Evolutionary conservation across 2,797 vertebrate species (phyloP).

Genomic region (Hybognathus amarus): DNA sequence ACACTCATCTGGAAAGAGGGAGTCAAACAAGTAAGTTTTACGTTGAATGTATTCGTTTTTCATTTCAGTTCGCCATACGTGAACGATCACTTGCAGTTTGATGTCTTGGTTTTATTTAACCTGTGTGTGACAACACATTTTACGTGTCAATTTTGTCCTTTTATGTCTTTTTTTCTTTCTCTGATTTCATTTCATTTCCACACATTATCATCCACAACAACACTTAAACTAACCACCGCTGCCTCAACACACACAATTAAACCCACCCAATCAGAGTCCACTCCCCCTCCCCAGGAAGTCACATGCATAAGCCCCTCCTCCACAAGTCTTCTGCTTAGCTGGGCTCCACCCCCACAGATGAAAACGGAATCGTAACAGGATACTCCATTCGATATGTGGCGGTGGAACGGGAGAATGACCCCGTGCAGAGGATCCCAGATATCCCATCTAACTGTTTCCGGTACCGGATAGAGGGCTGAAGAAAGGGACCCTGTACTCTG

Average conservation of each 20-base stretch:
- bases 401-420: conserved; percentile 78
- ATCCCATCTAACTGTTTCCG: conserved; percentile 84
- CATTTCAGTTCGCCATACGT: neutral
- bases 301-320: conserved; percentile 94
- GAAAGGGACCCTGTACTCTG: conserved; percentile 96
- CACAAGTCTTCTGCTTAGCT: conserved; percentile 98
- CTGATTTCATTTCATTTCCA: conserved; percentile 78
- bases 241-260: conserved; percentile 62
- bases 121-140: conserved; percentile 44
- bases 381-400: conserved; percentile 90
- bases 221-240: conserved; percentile 32
- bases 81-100: neutral
- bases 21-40: conserved; percentile 49
- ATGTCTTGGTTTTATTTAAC: neutral
- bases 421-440: conserved; percentile 83
- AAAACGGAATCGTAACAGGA: conserved; percentile 90
- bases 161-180: conserved; percentile 82
- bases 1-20: neutral
- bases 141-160: conserved; percentile 83
- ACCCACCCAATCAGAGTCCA: conserved; percentile 84
- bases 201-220: conserved; percentile 77
- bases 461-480: conserved; percentile 92
- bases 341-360: conserved; percentile 91
- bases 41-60: conserved; percentile 36
- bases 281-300: conserved; percentile 96